Conservation (phyloP, 2,888 invertebrate species). For the Hirtodrosophila alboralis region DNA sequence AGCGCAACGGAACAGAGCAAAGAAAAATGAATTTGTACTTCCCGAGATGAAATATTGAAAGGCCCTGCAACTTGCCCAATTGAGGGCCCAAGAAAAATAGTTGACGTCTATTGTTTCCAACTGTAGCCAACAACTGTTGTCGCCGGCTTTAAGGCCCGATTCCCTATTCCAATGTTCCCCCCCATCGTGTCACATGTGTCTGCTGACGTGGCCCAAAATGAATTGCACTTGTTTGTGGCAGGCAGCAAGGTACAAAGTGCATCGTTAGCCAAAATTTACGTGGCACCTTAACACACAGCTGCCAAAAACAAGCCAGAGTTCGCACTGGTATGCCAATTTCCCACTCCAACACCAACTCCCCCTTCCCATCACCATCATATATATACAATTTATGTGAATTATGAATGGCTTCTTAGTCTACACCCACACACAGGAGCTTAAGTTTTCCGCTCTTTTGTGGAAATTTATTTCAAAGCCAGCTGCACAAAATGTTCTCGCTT, state of each 20-base stretch:
- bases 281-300: conserved; percentile 64
- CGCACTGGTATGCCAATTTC: conserved; percentile 5
- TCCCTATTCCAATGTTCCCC: no score
- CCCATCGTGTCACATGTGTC: conserved; percentile 48
- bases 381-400: conserved; percentile 71
- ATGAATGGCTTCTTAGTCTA: conserved; percentile 65
- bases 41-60: conserved; percentile 61
- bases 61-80: conserved; percentile 27
- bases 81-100: conserved; percentile 43
- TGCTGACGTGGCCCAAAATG: conserved; percentile 72
- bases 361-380: conserved; percentile 19
- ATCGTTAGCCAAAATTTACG: conserved; percentile 76
- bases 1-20: conserved; percentile 21
- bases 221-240: conserved; percentile 77
- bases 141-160: conserved; percentile 26
- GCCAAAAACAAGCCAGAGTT: conserved; percentile 65
- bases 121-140: conserved; percentile 21
- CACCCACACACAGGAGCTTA: conserved; percentile 16
- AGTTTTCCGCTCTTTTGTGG: conserved; percentile 36
- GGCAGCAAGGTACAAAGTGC: conserved; percentile 64
- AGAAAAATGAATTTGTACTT: conserved; percentile 56
- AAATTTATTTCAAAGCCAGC: conserved; percentile 75
- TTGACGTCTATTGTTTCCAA: conserved; percentile 51
- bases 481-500: conserved; percentile 63
- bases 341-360: not conserved